These are phyloP conservation scores for Schizopygopsis pylzovi DNA, from an alignment of 2,797 vertebrate genomes.

Conservation along the genomic window DNA sequence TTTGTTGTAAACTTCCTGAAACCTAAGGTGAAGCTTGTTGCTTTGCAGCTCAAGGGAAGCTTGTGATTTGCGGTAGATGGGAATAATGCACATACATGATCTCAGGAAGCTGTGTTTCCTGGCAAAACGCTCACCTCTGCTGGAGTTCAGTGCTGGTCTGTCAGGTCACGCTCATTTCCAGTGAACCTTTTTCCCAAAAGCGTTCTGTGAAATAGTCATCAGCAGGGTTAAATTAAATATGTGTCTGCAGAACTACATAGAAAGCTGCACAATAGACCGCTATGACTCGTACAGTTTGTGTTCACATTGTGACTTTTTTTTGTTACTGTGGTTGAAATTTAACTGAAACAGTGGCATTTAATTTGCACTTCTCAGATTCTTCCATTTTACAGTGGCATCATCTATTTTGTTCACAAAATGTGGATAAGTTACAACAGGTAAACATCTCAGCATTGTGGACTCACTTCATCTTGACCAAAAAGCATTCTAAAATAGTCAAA, in stretches of 20 bases:
- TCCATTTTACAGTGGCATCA: not conserved
- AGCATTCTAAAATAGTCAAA: not conserved
- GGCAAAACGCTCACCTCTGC: not conserved
- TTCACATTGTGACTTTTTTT: not conserved
- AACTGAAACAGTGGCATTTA: not conserved
- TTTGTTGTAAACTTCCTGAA: constrained; percentile 44
- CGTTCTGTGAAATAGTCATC: not conserved
- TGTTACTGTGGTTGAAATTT: not conserved
- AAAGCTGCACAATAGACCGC: not conserved
- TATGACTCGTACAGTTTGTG: not conserved
- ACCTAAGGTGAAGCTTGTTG: constrained; percentile 26
- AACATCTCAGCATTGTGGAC: not conserved
- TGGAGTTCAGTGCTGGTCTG: constrained; percentile 1
- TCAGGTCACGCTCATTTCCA: constrained; percentile 18
- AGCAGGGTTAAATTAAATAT: not conserved
- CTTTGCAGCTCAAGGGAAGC: not conserved
- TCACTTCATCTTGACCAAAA: not conserved
- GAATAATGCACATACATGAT: not conserved
- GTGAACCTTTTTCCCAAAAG: not conserved
- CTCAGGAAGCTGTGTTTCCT: constrained; percentile 36
- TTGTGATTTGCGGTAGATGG: constrained; percentile 21
- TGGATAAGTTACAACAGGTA: not conserved
- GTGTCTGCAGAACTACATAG: not conserved
- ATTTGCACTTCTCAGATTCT: not conserved
- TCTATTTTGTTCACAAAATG: not conserved